These are phyloP conservation scores for Volucella inflata DNA, from an alignment of 2,888 invertebrate genomes.

Conservation along the genomic window DNA sequence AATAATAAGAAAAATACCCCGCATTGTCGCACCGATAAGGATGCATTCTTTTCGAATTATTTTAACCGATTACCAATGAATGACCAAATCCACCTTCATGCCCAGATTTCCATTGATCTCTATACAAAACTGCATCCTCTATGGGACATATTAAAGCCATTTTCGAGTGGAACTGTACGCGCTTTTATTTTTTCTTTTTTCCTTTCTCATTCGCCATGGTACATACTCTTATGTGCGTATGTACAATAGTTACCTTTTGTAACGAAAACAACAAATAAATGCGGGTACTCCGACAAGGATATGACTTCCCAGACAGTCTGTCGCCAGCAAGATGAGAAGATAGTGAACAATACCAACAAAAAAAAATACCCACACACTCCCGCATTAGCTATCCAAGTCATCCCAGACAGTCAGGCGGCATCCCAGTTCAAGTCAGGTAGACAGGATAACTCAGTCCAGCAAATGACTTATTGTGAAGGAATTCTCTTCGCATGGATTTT, in stretches of 20 bases:
- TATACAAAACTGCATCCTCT: constrained; percentile 29
- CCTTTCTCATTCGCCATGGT: constrained; percentile 23
- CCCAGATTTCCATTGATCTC: constrained; percentile 49
- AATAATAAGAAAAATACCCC: constrained; percentile 20
- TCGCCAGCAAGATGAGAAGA: constrained; percentile 43
- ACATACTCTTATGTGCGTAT: neutral
- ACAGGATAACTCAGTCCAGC: constrained; percentile 25
- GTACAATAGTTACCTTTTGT: no score
- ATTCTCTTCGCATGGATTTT: constrained; percentile 39
- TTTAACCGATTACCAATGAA: constrained; percentile 69
- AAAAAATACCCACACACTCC: constrained; percentile 55
- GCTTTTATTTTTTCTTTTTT: constrained; percentile 20
- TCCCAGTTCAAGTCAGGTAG: constrained; percentile 43
- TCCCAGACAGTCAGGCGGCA: constrained; percentile 53
- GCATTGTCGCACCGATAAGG: constrained; percentile 51
- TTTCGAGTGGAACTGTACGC: constrained; percentile 62
- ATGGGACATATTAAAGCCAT: constrained; percentile 43
- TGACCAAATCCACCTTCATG: constrained; percentile 70
- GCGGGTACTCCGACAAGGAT: constrained; percentile 50
- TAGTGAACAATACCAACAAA: no score
- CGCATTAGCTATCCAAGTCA: constrained; percentile 32
- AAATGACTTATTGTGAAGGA: constrained; percentile 40
- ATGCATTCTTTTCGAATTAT: constrained; percentile 45
- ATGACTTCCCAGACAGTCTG: constrained; percentile 68
- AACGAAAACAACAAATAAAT: constrained; percentile 34